A percentile compares a stretch with the other conserved stretches of the same genome.
These are phyloP conservation scores for Cephonodes hylas DNA, from an alignment of 2,888 invertebrate species.

Conservation along the genomic window DNA sequence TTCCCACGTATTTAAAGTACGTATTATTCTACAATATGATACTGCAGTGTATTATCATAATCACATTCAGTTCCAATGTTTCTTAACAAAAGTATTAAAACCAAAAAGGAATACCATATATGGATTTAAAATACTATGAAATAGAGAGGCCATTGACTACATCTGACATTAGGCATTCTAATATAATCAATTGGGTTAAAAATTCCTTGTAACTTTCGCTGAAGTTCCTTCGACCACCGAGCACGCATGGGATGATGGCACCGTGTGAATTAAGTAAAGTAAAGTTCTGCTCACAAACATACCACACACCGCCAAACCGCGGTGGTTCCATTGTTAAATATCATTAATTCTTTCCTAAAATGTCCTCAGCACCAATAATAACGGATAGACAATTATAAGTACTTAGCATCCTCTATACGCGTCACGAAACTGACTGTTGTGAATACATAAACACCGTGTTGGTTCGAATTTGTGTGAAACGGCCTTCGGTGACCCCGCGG, in stretches of 20 bases:
- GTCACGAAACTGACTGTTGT: slow-evolving; percentile 50
- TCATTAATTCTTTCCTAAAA: background rate
- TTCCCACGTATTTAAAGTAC: background rate
- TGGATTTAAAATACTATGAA: too few relatives aligned
- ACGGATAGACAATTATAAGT: slow-evolving; percentile 25
- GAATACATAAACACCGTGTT: slow-evolving; percentile 50
- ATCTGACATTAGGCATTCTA: too few relatives aligned
- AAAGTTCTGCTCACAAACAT: background rate
- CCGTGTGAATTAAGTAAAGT: background rate
- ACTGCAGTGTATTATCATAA: too few relatives aligned
- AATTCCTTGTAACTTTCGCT: slow-evolving; percentile 2
- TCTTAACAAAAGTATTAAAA: too few relatives aligned
- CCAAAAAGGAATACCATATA: too few relatives aligned
- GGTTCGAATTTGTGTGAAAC: slow-evolving; percentile 49
- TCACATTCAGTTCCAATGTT: too few relatives aligned
- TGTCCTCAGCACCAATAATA: slow-evolving; percentile 7
- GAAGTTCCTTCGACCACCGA: background rate
- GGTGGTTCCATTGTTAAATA: background rate
- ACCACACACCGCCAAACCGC: background rate
- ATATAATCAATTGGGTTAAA: too few relatives aligned
- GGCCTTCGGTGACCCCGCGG: slow-evolving; percentile 46
- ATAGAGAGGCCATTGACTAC: too few relatives aligned
- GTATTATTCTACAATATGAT: background rate
- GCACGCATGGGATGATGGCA: background rate
- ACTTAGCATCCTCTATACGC: slow-evolving; percentile 43